Evolutionary conservation across 2,113 vertebrate species (phyloP).

Genomic region (Apodemus sylvaticus): DNA sequence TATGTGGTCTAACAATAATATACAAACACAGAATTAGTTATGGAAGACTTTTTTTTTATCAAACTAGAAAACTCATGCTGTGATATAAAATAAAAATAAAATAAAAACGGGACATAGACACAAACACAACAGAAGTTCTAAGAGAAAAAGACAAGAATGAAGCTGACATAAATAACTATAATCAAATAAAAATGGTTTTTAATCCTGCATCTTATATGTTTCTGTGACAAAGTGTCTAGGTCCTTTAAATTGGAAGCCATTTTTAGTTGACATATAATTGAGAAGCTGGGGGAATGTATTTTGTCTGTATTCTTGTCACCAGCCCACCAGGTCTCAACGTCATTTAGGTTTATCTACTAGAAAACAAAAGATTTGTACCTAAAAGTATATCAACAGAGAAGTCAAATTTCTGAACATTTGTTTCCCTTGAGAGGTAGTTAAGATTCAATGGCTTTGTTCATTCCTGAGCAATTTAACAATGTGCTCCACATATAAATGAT

Average conservation of each 20-base stretch:
- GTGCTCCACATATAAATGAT: conserved; percentile 16
- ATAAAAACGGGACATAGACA: neutral
- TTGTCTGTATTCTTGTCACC: conserved; percentile 6
- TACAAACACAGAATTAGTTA: neutral
- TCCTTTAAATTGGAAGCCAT: conserved; percentile 43
- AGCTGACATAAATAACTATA: neutral
- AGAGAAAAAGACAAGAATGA: neutral
- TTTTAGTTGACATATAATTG: conserved; percentile 25
- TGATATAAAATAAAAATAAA: neutral
- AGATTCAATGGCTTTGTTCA: conserved; percentile 40
- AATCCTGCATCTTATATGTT: neutral
- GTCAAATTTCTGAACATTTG: conserved; percentile 18
- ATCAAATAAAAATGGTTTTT: neutral
- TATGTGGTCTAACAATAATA: neutral
- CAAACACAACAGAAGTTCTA: neutral
- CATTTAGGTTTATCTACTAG: neutral
- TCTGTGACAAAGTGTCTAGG: neutral
- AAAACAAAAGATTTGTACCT: neutral
- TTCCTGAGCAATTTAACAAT: conserved; percentile 8
- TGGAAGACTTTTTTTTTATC: neutral
- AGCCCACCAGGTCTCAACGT: neutral
- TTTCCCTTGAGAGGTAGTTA: neutral
- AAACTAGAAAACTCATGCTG: neutral
- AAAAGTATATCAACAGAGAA: neutral
- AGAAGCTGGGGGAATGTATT: neutral